Evolutionary conservation across 2,888 invertebrate species (phyloP).

Genomic region (Coleophora deauratella): DNA sequence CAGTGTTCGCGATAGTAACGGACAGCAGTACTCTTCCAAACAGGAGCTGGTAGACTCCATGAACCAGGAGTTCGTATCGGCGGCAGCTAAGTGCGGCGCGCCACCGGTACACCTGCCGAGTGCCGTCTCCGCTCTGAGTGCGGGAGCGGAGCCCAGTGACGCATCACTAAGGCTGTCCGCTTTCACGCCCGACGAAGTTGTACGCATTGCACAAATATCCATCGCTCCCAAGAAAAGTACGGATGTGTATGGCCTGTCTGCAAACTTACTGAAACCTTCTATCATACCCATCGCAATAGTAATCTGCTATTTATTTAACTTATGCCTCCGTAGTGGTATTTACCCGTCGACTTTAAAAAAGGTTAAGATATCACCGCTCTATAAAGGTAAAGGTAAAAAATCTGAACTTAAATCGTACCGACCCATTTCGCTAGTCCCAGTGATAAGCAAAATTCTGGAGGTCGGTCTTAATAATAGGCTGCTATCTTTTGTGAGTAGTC

Average conservation of each 20-base stretch:
- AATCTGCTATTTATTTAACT: background rate
- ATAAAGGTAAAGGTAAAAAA: conserved; percentile 2
- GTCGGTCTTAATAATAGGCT: background rate
- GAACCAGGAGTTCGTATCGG: background rate
- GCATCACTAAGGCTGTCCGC: background rate
- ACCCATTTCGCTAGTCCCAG: background rate
- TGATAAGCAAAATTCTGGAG: background rate
- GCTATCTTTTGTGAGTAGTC: background rate
- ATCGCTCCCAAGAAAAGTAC: background rate
- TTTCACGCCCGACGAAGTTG: background rate
- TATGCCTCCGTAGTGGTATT: background rate
- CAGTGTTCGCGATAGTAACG: too few relatives aligned
- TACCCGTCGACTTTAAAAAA: background rate
- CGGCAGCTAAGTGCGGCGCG: background rate
- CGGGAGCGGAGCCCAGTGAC: background rate
- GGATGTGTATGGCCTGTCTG: background rate
- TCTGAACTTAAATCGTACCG: background rate
- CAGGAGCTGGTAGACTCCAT: background rate
- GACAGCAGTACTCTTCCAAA: background rate
- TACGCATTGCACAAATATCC: background rate
- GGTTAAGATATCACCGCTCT: background rate
- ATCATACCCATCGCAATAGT: background rate
- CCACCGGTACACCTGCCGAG: too few relatives aligned
- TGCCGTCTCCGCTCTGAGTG: background rate
- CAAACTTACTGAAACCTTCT: background rate